These are phyloP conservation scores for Osmerus mordax DNA, from an alignment of 2,113 vertebrate genomes.

Conservation along the genomic window DNA sequence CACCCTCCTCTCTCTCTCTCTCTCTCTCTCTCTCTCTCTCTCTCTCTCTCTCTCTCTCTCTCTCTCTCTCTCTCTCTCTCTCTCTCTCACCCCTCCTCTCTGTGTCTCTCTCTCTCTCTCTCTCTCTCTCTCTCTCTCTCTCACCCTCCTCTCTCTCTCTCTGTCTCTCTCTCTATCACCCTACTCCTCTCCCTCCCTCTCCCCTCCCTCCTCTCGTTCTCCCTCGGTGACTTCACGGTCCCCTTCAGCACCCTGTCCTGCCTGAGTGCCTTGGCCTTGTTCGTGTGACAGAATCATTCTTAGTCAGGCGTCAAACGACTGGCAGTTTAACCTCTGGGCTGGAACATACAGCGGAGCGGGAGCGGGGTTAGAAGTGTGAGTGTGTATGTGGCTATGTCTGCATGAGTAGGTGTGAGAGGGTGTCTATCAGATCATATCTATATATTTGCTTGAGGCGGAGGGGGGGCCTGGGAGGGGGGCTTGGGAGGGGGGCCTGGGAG, in stretches of 20 bases:
- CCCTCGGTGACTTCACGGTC: conserved; percentile 42
- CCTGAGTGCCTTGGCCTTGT: conserved; percentile 46
- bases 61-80: neutral
- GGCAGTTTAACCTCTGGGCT: conserved; percentile 42
- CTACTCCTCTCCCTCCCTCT: no score
- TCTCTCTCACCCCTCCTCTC: neutral
- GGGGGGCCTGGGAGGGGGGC: neutral
- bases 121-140: conserved; percentile 3
- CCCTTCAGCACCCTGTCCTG: conserved; percentile 39
- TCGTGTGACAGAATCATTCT: conserved; percentile 49
- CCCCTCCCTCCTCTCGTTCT: conserved; percentile 20
- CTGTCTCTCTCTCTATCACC: neutral
- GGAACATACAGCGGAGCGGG: conserved; percentile 19
- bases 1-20: neutral
- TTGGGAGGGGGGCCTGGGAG: no score
- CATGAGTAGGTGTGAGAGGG: neutral
- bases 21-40: neutral
- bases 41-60: neutral
- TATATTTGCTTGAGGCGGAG: conserved; percentile 26
- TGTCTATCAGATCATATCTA: conserved; percentile 12
- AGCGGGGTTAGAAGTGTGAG: neutral
- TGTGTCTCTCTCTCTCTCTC: neutral
- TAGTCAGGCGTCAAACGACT: conserved; percentile 39
- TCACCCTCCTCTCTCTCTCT: neutral
- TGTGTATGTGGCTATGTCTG: neutral